These are phyloP conservation scores for Anser cygnoides DNA, from an alignment of 2,113 vertebrate genomes.

Conservation along the genomic window DNA sequence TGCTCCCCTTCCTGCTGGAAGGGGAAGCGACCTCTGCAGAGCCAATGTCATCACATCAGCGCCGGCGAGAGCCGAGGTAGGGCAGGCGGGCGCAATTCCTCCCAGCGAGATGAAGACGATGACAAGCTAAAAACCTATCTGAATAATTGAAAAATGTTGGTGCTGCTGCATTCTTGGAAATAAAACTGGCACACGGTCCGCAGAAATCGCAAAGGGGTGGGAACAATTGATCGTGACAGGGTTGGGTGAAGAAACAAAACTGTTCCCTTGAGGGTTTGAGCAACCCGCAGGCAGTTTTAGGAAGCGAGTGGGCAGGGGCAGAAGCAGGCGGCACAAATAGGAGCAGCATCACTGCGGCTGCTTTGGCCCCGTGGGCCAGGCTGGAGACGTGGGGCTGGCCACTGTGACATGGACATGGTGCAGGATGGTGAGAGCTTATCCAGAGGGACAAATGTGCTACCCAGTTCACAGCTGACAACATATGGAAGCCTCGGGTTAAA, in stretches of 20 bases:
- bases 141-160: conserved; percentile 52
- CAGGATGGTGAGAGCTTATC: not conserved
- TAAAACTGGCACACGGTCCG: conserved; percentile 31
- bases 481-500: not conserved
- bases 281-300: not conserved
- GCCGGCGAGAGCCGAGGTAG: conserved; percentile 22
- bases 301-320: not conserved
- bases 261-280: not conserved
- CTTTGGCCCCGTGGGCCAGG: not conserved
- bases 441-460: not conserved
- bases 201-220: not conserved
- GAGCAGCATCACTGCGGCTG: not conserved
- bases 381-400: not conserved
- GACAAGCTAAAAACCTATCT: conserved; percentile 57
- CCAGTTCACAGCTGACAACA: not conserved
- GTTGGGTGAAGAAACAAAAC: conserved; percentile 19
- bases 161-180: conserved; percentile 49
- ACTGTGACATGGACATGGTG: not conserved
- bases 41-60: conserved; percentile 32
- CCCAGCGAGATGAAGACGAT: not conserved
- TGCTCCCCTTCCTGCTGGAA: conserved; percentile 2
- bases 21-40: conserved; percentile 4
- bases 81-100: not conserved
- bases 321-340: not conserved
- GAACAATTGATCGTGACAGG: conserved; percentile 40